These are phyloP conservation scores for Bubo blakistoni DNA, from an alignment of 2,113 vertebrate species.

Conservation along the genomic window DNA sequence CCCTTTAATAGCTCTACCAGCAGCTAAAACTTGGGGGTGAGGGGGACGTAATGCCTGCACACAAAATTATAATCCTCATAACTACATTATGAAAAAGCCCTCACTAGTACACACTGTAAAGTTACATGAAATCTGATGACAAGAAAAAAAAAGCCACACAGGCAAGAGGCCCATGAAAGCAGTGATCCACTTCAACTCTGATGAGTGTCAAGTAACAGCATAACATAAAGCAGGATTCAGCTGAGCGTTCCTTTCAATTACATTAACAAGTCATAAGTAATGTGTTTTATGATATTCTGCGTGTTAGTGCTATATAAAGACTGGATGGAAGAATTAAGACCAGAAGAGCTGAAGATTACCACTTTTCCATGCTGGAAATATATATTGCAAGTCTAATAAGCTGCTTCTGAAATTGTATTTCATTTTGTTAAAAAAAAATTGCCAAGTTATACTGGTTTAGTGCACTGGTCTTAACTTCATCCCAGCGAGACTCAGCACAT, in stretches of 20 bases:
- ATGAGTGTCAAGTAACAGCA: neutral
- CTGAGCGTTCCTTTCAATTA: neutral
- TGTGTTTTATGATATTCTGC: neutral
- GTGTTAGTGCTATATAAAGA: neutral
- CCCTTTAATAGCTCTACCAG: neutral
- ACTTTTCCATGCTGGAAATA: neutral
- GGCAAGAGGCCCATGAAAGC: neutral
- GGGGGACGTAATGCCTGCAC: neutral
- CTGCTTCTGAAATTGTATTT: neutral
- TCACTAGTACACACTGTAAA: neutral
- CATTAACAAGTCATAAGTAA: neutral
- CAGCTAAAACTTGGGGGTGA: neutral
- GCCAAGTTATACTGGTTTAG: neutral
- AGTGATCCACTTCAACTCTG: neutral
- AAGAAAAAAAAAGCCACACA: neutral
- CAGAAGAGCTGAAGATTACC: neutral
- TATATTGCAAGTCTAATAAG: neutral
- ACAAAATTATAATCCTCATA: neutral
- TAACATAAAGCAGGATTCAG: neutral
- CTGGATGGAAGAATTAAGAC: neutral
- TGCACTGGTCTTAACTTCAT: neutral
- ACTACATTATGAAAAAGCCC: neutral
- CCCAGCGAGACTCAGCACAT: neutral
- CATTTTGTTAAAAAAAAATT: neutral
- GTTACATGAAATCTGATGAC: neutral